A percentile compares a stretch with the other conserved stretches of the same genome.
phyloP scores from a whole-genome alignment of 2,888 invertebrate genomes.

The Cyclophora punctaria region DNA sequence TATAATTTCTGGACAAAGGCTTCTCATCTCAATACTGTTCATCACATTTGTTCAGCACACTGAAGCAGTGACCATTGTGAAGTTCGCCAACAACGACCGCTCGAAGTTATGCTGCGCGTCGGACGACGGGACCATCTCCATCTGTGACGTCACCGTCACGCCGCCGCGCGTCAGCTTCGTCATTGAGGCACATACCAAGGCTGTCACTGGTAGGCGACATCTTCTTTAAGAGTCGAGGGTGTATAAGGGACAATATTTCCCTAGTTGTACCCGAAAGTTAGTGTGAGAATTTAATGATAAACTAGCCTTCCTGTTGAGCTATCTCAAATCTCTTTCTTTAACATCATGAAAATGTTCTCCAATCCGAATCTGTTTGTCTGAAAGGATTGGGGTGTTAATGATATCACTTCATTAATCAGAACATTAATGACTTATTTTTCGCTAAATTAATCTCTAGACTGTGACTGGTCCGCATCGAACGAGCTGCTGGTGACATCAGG shows the following conservation, averaged over 20 bases:
- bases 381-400: too few relatives aligned
- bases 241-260: background rate
- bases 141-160: constrained; percentile 83
- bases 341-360: too few relatives aligned
- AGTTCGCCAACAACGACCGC: constrained; percentile 89
- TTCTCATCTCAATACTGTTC: too few relatives aligned
- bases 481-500: constrained; percentile 87
- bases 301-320: too few relatives aligned
- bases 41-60: constrained; percentile 63
- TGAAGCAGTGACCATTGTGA: constrained; percentile 83
- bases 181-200: constrained; percentile 83
- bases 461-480: constrained; percentile 91
- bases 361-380: too few relatives aligned
- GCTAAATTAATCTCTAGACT: constrained; percentile 56
- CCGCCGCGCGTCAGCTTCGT: constrained; percentile 83
- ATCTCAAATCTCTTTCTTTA: too few relatives aligned
- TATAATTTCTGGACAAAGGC: too few relatives aligned
- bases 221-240: too few relatives aligned
- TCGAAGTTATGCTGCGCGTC: constrained; percentile 87
- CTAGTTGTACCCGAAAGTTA: too few relatives aligned
- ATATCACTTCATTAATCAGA: too few relatives aligned
- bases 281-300: too few relatives aligned
- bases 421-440: too few relatives aligned
- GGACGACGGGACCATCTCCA: constrained; percentile 84
- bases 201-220: constrained; percentile 78